phyloP scores from a whole-genome alignment of 2,888 invertebrate species.

The Melolontha melolontha region DNA sequence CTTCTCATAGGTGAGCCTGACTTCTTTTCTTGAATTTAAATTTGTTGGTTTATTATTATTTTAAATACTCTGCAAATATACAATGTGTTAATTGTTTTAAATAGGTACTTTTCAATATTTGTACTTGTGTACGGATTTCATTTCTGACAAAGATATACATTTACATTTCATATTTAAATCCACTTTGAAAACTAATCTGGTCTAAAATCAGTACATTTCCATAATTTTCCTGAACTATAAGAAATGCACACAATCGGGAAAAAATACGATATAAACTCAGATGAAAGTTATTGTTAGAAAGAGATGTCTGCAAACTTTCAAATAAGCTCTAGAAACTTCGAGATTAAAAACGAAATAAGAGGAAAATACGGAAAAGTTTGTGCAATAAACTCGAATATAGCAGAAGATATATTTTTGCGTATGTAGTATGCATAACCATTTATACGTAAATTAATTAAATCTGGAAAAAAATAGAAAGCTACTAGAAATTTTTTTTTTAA shows the following conservation, averaged over 20 bases:
- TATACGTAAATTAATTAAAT: no score
- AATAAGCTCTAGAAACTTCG: conserved; percentile 29
- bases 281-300: conserved; percentile 20
- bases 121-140: no score
- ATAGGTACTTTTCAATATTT: no score
- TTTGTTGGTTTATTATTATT: no score
- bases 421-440: not conserved
- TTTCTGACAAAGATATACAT: conserved; percentile 4
- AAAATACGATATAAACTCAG: conserved; percentile 24
- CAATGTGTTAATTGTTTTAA: no score
- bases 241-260: conserved; percentile 27
- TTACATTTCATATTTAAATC: conserved; percentile 23
- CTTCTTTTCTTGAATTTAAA: no score
- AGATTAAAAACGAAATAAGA: conserved; percentile 32
- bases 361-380: conserved; percentile 17
- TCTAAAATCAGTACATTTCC: conserved; percentile 16
- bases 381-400: conserved; percentile 1
- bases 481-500: no score
- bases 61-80: no score
- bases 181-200: conserved; percentile 21
- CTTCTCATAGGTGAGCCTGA: no score
- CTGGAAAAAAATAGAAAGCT: no score
- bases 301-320: conserved; percentile 31
- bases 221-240: not conserved
- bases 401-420: not conserved